These are phyloP conservation scores for Hemicordylus capensis DNA, from an alignment of 2,113 vertebrate genomes.

Conservation along the genomic window DNA sequence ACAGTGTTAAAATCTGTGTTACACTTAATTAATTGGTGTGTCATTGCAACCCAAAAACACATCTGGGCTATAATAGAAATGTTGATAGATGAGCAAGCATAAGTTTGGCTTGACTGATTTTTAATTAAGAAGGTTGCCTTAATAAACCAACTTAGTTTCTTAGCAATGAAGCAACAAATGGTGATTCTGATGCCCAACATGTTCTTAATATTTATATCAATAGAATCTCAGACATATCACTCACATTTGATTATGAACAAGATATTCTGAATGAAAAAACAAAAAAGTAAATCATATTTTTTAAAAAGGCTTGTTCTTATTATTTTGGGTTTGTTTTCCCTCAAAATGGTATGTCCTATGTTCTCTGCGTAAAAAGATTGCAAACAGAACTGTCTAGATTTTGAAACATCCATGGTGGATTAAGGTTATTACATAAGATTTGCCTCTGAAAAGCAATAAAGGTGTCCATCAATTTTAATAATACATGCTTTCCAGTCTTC, in stretches of 20 bases:
- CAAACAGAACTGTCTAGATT: constrained; percentile 17
- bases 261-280: not conserved
- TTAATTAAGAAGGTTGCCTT: constrained; percentile 34
- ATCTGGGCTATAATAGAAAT: not conserved
- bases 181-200: constrained; percentile 29
- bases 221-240: constrained; percentile 36
- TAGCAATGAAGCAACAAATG: constrained; percentile 31
- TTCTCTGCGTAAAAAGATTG: constrained; percentile 6
- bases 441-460: not conserved
- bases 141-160: constrained; percentile 36
- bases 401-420: not conserved
- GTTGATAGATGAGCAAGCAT: constrained; percentile 28
- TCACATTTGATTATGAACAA: constrained; percentile 34
- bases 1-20: constrained; percentile 2
- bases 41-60: constrained; percentile 12
- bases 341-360: not conserved
- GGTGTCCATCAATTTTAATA: not conserved
- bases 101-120: constrained; percentile 32
- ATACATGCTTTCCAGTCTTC: not conserved
- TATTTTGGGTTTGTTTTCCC: not conserved
- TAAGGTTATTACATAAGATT: constrained; percentile 4
- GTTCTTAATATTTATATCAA: constrained; percentile 36
- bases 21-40: constrained; percentile 14
- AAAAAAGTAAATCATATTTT: constrained; percentile 16
- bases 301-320: not conserved